Base-by-base conservation (phyloP, 2,113 vertebrate genomes). In the Thinocorus orbignyianus region DNA sequence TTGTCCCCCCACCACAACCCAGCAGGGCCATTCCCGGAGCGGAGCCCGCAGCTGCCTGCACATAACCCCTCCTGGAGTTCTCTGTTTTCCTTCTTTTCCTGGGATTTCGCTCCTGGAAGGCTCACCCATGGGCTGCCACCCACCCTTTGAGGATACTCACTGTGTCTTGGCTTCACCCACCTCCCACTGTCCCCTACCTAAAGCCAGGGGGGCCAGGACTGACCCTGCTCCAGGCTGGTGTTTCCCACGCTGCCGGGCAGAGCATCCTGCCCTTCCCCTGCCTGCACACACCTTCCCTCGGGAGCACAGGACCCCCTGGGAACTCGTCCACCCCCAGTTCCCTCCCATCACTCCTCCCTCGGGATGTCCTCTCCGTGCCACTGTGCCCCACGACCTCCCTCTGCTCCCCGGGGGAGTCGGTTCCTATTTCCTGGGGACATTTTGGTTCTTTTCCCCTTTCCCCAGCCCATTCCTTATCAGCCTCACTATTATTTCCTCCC, bases 401-500 rank as follows among this genome's bases (percentile, higher is more conserved):
- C 42, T 55, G 44, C 58, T 80, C 19, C 60, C 49, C 8, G 19
- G 85, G 85, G 78, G 52, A n/a, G 31, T 54, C 7, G 0, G 68
- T 42, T 62, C 71, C 54, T 46, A 24, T 94, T 93, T 95, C 91
- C 96, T 76, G 83, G 89, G 84, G 86, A 95, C 84, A 37, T 92
- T 76, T 64, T 22, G 48, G 46, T 92, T 26, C 80, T 82, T 65
- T 52, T 52, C 52, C 90, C 93, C 81, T 49, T 61, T 87, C n/a
- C 71, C 92, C 48, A 71, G 81, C 79, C 72, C 73, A 6, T 52
- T 51, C 13, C 5, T 96, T 97, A 94, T 97, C 96, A 62, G 88
- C 44, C 46, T 86, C 46, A 1, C 62, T 72, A 84, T 91, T 58
- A 88, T 90, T 96, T 97, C 96, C 95, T 96, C 95, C 88, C 81